Evolutionary conservation across 2,113 vertebrate genomes (phyloP).

Genomic region (Petrocephalus microphthalmus): DNA sequence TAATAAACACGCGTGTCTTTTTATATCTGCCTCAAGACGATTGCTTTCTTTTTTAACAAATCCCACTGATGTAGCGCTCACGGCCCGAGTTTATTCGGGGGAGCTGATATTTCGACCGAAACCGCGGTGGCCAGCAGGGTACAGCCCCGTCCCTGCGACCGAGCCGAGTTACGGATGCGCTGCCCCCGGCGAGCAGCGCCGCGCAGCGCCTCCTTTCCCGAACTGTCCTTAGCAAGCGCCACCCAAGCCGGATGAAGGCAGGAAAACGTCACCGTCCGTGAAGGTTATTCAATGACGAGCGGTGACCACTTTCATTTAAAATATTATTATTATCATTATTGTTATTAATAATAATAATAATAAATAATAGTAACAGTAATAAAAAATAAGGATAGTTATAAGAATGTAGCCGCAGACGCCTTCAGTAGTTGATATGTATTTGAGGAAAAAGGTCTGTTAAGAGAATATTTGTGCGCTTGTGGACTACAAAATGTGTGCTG

Average conservation of each 20-base stretch:
- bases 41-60: too few species aligned
- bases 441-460: not conserved
- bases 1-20: not conserved
- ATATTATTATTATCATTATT: not conserved
- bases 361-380: too few species aligned
- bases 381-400: not conserved
- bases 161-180: not conserved
- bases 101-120: not conserved
- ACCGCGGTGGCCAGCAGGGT: not conserved
- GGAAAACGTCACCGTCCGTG: conserved; percentile 5
- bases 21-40: not conserved
- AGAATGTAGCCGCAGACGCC: not conserved
- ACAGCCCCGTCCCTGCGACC: not conserved
- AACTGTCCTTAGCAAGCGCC: not conserved
- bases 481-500: not conserved
- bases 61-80: not conserved
- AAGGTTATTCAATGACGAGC: conserved; percentile 24
- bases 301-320: not conserved
- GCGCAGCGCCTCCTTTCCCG: not conserved
- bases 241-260: not conserved
- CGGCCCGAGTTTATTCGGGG: not conserved
- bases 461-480: not conserved
- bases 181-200: not conserved
- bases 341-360: not conserved
- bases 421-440: not conserved